A percentile compares a stretch with the other conserved stretches of the same genome.
Conservation (phyloP, 1,140 invertebrate species). For the Apis dorsata region DNA sequence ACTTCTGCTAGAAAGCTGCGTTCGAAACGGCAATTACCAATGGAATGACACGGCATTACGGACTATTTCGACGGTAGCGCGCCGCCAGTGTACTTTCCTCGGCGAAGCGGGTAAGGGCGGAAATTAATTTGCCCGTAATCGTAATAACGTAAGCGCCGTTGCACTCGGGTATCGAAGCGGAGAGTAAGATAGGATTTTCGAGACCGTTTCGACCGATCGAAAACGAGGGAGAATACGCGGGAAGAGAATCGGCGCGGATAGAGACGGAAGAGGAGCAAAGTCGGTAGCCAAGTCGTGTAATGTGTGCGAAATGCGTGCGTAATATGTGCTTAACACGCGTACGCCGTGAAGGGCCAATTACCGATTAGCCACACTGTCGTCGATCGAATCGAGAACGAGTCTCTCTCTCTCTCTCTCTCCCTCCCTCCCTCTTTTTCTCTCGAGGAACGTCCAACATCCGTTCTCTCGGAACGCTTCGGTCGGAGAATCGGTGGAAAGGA, state of each 20-base stretch:
- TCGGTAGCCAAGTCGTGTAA: not conserved
- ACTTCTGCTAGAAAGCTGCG: slow-evolving; percentile 39
- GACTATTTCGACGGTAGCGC: slow-evolving; percentile 31
- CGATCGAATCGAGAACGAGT: slow-evolving; percentile 60
- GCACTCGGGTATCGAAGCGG: not conserved
- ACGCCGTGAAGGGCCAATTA: slow-evolving; percentile 70
- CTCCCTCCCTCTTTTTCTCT: no score
- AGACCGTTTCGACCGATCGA: no score
- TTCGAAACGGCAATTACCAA: slow-evolving; percentile 47
- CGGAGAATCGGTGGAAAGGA: not conserved
- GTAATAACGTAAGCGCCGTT: slow-evolving; percentile 41
- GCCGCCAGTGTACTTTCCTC: not conserved
- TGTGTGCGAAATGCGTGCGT: slow-evolving; percentile 65
- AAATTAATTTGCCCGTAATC: slow-evolving; percentile 48
- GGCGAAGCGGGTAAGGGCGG: not conserved
- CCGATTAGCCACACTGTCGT: slow-evolving; percentile 71
- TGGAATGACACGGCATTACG: slow-evolving; percentile 34
- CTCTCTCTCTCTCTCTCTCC: not conserved
- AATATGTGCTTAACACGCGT: slow-evolving; percentile 70
- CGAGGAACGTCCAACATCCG: not conserved
- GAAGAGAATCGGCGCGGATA: not conserved
- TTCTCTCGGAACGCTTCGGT: slow-evolving; percentile 1
- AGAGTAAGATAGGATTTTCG: no score
- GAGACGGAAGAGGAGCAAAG: not conserved
- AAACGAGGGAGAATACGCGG: not conserved